phyloP scores from a whole-genome alignment of 2,113 vertebrate species.

The Saccopteryx bilineata region DNA sequence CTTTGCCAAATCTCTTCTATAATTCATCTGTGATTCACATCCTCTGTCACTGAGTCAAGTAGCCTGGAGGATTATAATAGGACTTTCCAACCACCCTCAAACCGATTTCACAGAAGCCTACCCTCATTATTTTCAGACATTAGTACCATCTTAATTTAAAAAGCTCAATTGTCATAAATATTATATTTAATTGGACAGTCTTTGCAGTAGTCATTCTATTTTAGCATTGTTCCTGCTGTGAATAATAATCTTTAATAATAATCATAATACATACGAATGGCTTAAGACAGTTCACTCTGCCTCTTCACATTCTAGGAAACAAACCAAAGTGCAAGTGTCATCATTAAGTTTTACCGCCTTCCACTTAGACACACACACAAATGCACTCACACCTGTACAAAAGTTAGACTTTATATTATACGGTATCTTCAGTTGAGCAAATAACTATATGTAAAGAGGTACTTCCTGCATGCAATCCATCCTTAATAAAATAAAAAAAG shows the following conservation, averaged over 20 bases:
- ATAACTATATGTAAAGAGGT: constrained; percentile 61
- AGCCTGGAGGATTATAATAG: background rate
- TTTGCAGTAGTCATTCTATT: constrained; percentile 59
- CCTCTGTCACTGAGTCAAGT: background rate
- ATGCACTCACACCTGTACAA: constrained; percentile 42
- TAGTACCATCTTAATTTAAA: constrained; percentile 65
- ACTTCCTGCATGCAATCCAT: constrained; percentile 54
- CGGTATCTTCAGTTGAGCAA: constrained; percentile 44
- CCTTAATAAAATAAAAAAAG: constrained; percentile 46
- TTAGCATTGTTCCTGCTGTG: constrained; percentile 64
- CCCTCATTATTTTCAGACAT: constrained; percentile 60
- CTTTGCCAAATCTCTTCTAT: constrained; percentile 1
- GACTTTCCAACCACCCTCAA: constrained; percentile 43
- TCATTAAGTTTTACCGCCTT: constrained; percentile 58
- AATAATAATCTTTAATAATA: constrained; percentile 56
- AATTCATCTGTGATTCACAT: background rate
- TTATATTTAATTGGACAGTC: constrained; percentile 45
- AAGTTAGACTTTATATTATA: constrained; percentile 72
- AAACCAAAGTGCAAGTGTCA: constrained; percentile 51
- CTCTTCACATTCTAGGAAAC: constrained; percentile 72
- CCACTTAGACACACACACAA: background rate
- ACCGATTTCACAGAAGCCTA: constrained; percentile 23
- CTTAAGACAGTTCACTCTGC: constrained; percentile 71
- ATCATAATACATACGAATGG: constrained; percentile 56
- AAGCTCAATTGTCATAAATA: constrained; percentile 42